Conservation (phyloP, 2,113 vertebrate species). For the Chaenocephalus aceratus region DNA sequence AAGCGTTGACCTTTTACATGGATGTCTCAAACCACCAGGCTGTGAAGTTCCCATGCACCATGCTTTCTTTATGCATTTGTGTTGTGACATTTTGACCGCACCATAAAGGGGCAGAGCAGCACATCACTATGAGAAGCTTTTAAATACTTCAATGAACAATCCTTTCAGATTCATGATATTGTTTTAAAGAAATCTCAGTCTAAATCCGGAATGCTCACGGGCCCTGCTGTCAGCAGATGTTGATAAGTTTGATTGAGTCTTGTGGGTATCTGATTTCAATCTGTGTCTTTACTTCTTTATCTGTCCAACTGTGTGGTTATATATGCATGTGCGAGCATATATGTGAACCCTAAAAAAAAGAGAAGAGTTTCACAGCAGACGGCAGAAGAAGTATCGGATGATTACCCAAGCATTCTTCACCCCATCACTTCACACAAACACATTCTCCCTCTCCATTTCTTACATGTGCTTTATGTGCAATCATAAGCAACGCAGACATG, state of each 20-base stretch:
- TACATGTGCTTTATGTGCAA: constrained; percentile 1
- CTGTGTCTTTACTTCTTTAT: constrained; percentile 8
- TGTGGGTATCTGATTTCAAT: constrained; percentile 42
- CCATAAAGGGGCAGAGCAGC: constrained; percentile 24
- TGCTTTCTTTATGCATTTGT: constrained; percentile 10
- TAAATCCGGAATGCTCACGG: constrained; percentile 41
- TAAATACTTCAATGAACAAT: constrained; percentile 50
- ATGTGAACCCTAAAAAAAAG: not conserved
- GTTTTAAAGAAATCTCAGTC: constrained; percentile 50
- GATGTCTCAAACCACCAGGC: constrained; percentile 30
- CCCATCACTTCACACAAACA: not conserved
- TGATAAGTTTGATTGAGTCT: constrained; percentile 18
- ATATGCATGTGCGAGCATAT: not conserved
- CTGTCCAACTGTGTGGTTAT: not conserved
- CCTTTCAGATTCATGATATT: constrained; percentile 42
- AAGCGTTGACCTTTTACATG: constrained; percentile 32
- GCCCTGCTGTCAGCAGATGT: constrained; percentile 38
- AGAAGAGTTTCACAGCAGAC: constrained; percentile 26
- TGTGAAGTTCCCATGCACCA: constrained; percentile 2
- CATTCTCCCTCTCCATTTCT: not conserved
- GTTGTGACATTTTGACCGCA: constrained; percentile 26
- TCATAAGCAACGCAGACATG: constrained; percentile 4
- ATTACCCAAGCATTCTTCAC: not conserved
- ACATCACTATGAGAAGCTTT: constrained; percentile 29
- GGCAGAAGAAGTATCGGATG: constrained; percentile 16